Conservation (phyloP, 2,797 vertebrate genomes). For the Arctocebus calabarensis region DNA sequence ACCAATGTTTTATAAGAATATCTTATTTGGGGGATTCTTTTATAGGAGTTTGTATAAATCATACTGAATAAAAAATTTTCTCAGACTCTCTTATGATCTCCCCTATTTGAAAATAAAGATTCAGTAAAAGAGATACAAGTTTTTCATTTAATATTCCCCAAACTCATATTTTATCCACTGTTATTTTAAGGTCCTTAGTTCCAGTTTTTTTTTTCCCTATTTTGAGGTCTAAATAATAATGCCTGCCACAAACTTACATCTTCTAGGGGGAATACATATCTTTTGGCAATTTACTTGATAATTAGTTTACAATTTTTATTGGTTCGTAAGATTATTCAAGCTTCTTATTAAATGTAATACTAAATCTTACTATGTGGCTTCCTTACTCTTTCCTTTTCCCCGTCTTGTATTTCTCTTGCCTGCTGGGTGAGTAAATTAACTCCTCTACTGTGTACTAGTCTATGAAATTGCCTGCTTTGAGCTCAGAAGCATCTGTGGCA, state of each 20-base stretch:
- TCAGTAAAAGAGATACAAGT: neutral
- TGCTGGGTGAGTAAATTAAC: neutral
- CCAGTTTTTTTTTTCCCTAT: neutral
- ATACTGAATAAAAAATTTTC: constrained; percentile 11
- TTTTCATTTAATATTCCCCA: neutral
- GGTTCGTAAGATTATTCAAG: neutral
- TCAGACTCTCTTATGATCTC: neutral
- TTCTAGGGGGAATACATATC: neutral
- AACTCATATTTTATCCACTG: neutral
- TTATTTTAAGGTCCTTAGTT: neutral
- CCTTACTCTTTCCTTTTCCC: neutral
- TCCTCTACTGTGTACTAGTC: neutral
- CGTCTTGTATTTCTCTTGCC: neutral
- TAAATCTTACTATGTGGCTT: neutral
- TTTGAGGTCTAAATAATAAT: neutral
- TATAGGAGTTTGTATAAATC: neutral
- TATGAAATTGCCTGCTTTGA: neutral
- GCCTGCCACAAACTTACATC: neutral
- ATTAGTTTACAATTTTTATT: neutral
- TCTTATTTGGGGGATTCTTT: neutral
- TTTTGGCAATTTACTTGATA: constrained; percentile 2
- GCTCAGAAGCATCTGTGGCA: neutral
- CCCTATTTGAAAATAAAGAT: neutral
- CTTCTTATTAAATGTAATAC: neutral
- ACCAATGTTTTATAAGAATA: constrained; percentile 47